Conservation (phyloP, 1,140 invertebrate species). For the Drosophila auraria region DNA sequence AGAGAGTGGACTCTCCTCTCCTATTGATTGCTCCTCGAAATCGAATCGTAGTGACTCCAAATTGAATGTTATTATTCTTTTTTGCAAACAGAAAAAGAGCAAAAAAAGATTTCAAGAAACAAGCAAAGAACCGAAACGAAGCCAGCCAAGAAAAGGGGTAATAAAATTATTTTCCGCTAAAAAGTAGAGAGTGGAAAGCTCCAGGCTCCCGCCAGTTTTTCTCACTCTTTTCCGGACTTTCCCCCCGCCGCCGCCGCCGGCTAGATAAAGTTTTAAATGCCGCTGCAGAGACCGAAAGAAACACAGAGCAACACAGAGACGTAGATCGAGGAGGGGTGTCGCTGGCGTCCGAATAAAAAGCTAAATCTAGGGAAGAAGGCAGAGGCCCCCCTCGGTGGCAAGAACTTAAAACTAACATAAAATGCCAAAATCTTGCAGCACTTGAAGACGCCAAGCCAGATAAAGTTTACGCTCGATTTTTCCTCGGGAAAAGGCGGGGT, state of each 20-base stretch:
- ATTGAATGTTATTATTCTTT: slow-evolving; percentile 30
- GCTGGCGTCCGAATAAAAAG: slow-evolving; percentile 10
- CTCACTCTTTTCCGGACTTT: slow-evolving; percentile 3
- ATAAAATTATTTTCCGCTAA: slow-evolving; percentile 70
- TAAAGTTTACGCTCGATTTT: slow-evolving; percentile 80
- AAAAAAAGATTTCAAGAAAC: slow-evolving; percentile 9
- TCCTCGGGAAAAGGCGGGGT: slow-evolving; percentile 8
- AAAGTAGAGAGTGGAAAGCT: slow-evolving; percentile 38
- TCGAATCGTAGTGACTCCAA: slow-evolving; percentile 37
- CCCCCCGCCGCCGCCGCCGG: neutral
- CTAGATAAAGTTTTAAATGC: slow-evolving; percentile 81
- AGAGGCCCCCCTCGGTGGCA: slow-evolving; percentile 1
- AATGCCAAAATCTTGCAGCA: slow-evolving; percentile 71
- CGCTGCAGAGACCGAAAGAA: slow-evolving; percentile 56
- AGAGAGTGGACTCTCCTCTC: neutral
- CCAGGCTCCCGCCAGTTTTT: neutral
- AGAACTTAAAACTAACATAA: slow-evolving; percentile 79
- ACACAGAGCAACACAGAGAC: slow-evolving; percentile 18
- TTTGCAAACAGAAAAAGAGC: neutral
- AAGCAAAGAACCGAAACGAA: slow-evolving; percentile 22
- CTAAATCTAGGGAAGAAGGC: neutral
- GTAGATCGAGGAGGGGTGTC: neutral
- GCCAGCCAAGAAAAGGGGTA: slow-evolving; percentile 47
- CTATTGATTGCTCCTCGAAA: slow-evolving; percentile 13
- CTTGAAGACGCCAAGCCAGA: slow-evolving; percentile 58